phyloP scores from a whole-genome alignment of 2,888 invertebrate species.

The Monochamus alternatus region DNA sequence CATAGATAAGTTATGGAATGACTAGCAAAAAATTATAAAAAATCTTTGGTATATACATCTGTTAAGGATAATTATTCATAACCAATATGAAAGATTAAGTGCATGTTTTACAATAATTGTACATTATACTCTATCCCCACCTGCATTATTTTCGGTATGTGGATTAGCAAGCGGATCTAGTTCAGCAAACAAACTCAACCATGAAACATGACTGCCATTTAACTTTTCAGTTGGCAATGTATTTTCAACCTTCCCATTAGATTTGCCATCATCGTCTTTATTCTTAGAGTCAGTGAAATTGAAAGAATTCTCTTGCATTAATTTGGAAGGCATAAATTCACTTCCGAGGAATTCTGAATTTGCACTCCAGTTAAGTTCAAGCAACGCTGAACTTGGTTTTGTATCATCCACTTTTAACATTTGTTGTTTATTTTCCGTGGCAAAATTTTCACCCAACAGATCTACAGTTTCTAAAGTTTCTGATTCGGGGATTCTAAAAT shows the following conservation, averaged over 20 bases:
- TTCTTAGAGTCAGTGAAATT: conserved; percentile 61
- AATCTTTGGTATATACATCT: conserved; percentile 6
- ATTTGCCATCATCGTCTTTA: conserved; percentile 41
- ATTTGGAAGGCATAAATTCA: conserved; percentile 68
- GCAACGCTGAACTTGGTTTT: conserved; percentile 61
- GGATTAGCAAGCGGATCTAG: conserved; percentile 93
- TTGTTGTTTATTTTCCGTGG: conserved; percentile 44
- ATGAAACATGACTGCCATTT: conserved; percentile 71
- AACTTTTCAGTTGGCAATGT: conserved; percentile 43
- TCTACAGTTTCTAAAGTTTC: conserved; percentile 54
- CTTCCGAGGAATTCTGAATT: conserved; percentile 60
- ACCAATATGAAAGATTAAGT: not conserved
- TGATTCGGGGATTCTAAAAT: conserved; percentile 18
- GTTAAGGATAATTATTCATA: not conserved
- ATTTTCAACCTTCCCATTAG: conserved; percentile 52
- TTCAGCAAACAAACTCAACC: conserved; percentile 95
- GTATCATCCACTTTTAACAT: conserved; percentile 44
- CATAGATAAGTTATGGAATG: not conserved
- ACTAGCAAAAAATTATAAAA: not conserved
- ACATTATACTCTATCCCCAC: conserved; percentile 59
- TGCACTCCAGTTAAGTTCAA: conserved; percentile 64
- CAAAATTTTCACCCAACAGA: conserved; percentile 67
- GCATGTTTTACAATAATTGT: conserved; percentile 8
- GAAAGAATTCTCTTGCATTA: conserved; percentile 66
- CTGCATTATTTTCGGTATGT: conserved; percentile 70